Base-by-base conservation (phyloP, 2,113 vertebrate species). In the Notothenia rossii region DNA sequence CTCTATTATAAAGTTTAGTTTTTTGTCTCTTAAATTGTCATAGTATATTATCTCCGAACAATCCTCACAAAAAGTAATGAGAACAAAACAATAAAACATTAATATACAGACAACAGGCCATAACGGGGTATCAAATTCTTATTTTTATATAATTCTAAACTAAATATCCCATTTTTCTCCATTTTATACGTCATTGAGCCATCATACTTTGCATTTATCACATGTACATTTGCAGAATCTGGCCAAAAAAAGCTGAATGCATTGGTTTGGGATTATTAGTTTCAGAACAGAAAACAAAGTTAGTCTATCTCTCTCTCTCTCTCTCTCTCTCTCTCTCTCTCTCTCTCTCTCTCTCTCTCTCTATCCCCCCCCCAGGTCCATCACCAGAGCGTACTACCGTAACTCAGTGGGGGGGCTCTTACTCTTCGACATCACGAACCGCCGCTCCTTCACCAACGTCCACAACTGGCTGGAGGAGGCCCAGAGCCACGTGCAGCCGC, bases 381-480 rank as follows among this genome's bases (percentile, higher is more conserved):
- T 93, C 81, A 92, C 91, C 75, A 83, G 92, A 68, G 90, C 90
- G 11, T 92, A 92, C 81, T 93, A 92, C 79, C 84, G 98, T 86
- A 99, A 99, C 92, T 99, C 98, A 0, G 98, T 99, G n/a, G 98
- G 98, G 0, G 98, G 98, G 7, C 96, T 99, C 48, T 94, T 99
- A 71, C 96, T 99, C 64, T 99, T 99, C 83, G 98, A 99, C 94
- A 99, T 99, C 92, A 98, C 98, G 79, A 99, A 98, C 95, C 97
- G 97, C 56, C 95, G 97, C 77, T 99, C 98, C 75, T 99, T 99
- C 95, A 97, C 98, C 93, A 98, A 98, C 6, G 97, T 99, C 72
- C 97, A 98, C 5, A 97, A 94, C 95, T 99, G 95, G 98, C 96
- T 95, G 79, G 94, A 95, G 77, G 94, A 95, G 79, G 98, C 98